phyloP scores from a whole-genome alignment of 2,888 invertebrate species.

The Stenodema calcarata region DNA sequence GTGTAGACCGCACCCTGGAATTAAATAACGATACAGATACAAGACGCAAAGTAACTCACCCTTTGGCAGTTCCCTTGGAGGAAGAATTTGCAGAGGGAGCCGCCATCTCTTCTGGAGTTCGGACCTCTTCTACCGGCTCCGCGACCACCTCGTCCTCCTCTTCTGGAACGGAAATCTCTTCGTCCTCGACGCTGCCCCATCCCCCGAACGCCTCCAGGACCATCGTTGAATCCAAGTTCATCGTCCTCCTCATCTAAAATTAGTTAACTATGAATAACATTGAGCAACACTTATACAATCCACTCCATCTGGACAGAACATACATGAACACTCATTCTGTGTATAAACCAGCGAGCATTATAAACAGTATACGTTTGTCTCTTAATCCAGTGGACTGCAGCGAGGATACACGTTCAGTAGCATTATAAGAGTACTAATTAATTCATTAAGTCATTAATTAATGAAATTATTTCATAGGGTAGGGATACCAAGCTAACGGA shows the following conservation, averaged over 20 bases:
- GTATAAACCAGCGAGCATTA: no score
- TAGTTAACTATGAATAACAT: no score
- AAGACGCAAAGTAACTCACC: constrained; percentile 60
- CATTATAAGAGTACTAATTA: no score
- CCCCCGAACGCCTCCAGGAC: constrained; percentile 8
- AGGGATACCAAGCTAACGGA: no score
- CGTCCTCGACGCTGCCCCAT: constrained; percentile 21
- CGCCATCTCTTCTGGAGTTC: constrained; percentile 29
- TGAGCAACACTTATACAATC: no score
- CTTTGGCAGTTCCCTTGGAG: constrained; percentile 89
- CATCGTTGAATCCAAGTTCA: constrained; percentile 61
- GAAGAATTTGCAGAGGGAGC: constrained; percentile 76
- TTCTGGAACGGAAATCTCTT: neutral
- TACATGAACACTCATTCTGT: no score
- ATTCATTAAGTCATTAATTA: no score
- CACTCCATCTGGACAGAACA: no score
- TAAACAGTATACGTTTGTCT: no score
- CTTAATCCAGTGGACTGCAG: no score
- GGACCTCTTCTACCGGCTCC: constrained; percentile 1
- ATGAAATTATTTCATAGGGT: no score
- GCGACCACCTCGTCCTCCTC: constrained; percentile 26
- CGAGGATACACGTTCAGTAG: no score
- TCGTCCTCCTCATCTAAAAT: constrained; percentile 65
- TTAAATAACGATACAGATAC: neutral
- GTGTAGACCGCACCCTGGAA: neutral